phyloP scores from a whole-genome alignment of 2,888 invertebrate genomes.

The Drosophila quinaria region DNA sequence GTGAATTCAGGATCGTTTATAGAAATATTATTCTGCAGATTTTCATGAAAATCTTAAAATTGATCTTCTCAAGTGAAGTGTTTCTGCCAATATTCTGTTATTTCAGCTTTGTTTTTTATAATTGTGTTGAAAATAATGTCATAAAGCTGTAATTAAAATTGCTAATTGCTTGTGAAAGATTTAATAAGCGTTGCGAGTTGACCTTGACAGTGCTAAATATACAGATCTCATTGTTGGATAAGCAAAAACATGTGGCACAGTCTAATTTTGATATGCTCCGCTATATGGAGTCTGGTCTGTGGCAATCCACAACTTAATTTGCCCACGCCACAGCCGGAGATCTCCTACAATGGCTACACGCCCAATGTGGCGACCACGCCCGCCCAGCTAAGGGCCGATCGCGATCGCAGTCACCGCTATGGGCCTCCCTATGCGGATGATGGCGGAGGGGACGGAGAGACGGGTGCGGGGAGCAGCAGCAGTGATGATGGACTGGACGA shows the following conservation, averaged over 20 bases:
- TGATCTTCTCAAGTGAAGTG: background rate
- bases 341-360: constrained; percentile 83
- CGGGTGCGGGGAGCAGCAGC: constrained; percentile 27
- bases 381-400: constrained; percentile 73
- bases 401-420: constrained; percentile 83
- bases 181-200: constrained; percentile 45
- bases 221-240: constrained; percentile 59
- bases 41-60: background rate
- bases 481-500: constrained; percentile 83
- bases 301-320: constrained; percentile 87
- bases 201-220: constrained; percentile 68
- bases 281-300: constrained; percentile 26
- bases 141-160: constrained; percentile 55
- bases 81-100: background rate
- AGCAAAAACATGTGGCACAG: constrained; percentile 52
- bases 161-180: constrained; percentile 71
- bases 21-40: background rate
- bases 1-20: background rate
- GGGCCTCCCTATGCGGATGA: constrained; percentile 83
- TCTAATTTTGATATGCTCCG: constrained; percentile 33
- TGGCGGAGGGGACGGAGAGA: constrained; percentile 42
- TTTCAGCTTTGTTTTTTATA: constrained; percentile 7
- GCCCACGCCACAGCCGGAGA: constrained; percentile 85
- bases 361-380: constrained; percentile 72
- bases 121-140: constrained; percentile 34